Base-by-base conservation (phyloP, 2,113 vertebrate genomes). In the Strix uralensis region DNA sequence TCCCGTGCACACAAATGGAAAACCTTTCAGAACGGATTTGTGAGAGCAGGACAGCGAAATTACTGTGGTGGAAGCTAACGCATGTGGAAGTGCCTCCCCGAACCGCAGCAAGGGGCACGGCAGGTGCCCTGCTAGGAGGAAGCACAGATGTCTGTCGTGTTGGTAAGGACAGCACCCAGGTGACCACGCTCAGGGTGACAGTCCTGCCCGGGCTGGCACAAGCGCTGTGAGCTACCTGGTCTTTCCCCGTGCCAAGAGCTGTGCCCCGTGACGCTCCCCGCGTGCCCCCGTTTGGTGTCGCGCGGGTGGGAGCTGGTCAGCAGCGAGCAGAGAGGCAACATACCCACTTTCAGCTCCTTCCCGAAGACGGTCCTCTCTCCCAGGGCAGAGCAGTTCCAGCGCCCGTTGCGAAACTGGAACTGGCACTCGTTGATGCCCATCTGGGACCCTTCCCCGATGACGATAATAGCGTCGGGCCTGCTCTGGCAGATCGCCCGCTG, bases 271-370 rank as follows among this genome's bases (percentile, higher is more conserved):
- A 7, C n/a, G 5, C 5, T 40, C 32, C 51, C 82, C 10, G 2
- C 1, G 38, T 13, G 19, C 7, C 36, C 62, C 40, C 16, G 6
- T 38, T 26, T 2, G 29, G 46, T 14, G 54, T 32, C 54, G 25
- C 2, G n/a, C 8, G 4, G 57, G 63, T 10, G 36, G 42, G 40
- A 84, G 46, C 62, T 3, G 2, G 44, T 7, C 61, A 9, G 27
- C 7, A 38, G 59, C 1, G 1, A 72, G 67, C 80, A 16, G 61
- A 67, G 78, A 67, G 91, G 97, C 97, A 98, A 99, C 99, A 78
- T 99, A 99, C 99, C 99, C 98, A 99, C 99, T 99, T 98, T 99
- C 97, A 99, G 99, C 98, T 99, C 99, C 98, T 99, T 99, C 74
- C 99, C 99, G 97, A 99, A 99, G 98, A 99, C 99, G 1, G 99